These are phyloP conservation scores for Heteronetta atricapilla DNA, from an alignment of 2,113 vertebrate genomes.

Conservation along the genomic window DNA sequence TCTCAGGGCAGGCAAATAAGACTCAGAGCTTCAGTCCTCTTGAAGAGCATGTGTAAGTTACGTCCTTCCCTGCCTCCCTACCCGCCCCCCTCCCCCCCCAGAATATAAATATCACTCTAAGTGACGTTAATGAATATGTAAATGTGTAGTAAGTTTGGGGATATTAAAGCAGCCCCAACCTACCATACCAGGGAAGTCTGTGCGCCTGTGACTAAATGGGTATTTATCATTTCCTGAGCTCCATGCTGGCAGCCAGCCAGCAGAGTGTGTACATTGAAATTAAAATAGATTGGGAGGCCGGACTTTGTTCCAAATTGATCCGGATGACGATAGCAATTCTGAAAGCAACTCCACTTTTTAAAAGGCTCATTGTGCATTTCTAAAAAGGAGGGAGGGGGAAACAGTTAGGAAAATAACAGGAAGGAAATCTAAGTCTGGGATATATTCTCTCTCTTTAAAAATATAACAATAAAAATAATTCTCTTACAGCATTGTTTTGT, in stretches of 20 bases:
- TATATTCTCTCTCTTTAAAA: background rate
- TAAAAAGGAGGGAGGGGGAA: conserved; percentile 3
- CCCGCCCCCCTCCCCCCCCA: too few species aligned
- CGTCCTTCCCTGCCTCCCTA: background rate
- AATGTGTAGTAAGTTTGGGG: conserved; percentile 18
- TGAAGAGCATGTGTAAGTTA: background rate
- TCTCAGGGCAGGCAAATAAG: background rate
- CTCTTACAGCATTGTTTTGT: background rate
- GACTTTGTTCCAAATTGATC: conserved; percentile 67
- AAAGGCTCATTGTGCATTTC: conserved; percentile 53
- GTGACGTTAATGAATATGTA: background rate
- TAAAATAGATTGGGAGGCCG: conserved; percentile 68
- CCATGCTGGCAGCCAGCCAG: conserved; percentile 62
- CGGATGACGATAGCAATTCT: conserved; percentile 57
- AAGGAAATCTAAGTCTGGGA: conserved; percentile 15
- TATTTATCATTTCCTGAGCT: conserved; percentile 72
- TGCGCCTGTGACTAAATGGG: conserved; percentile 50
- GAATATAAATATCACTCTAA: background rate
- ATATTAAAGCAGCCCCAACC: conserved; percentile 13
- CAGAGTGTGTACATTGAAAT: conserved; percentile 68
- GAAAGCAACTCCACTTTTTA: conserved; percentile 54
- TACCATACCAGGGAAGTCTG: conserved; percentile 55
- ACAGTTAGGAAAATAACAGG: conserved; percentile 55
- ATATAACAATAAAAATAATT: background rate
- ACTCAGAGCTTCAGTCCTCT: background rate